Evolutionary conservation across 2,888 invertebrate species (phyloP).

Genomic region (Nyleta sp.): DNA sequence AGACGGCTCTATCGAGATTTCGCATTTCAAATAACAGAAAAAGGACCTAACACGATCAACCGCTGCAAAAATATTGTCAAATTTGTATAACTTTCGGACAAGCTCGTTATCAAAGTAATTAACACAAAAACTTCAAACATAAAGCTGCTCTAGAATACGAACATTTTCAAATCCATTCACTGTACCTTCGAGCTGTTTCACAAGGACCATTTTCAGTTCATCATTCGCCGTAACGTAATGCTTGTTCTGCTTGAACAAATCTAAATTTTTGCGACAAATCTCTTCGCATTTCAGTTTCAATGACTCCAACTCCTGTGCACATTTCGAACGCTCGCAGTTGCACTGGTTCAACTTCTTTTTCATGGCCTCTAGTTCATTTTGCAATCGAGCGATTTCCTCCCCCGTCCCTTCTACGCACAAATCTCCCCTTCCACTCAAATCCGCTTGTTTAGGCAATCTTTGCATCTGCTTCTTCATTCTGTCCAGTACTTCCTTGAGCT

Average conservation of each 20-base stretch:
- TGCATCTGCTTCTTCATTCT: too few relatives aligned
- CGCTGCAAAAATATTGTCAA: constrained; percentile 57
- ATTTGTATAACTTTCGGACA: background rate
- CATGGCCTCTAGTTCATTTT: background rate
- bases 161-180: background rate
- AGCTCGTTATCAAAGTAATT: too few relatives aligned
- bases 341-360: background rate
- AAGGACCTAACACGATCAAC: constrained; percentile 70
- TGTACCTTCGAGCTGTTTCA: constrained; percentile 20
- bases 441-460: too few relatives aligned
- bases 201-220: constrained; percentile 61
- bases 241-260: constrained; percentile 57
- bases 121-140: background rate
- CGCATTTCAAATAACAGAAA: constrained; percentile 68
- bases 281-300: constrained; percentile 9
- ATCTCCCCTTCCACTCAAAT: background rate
- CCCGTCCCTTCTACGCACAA: background rate
- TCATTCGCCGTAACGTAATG: constrained; percentile 72
- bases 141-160: background rate
- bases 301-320: background rate
- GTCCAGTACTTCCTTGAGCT: too few relatives aligned
- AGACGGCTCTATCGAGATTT: constrained; percentile 65
- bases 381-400: background rate
- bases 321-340: background rate
- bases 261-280: background rate